Percentiles rank a stretch among this genome's conserved stretches.
Conservation (phyloP, 2,113 vertebrate species). For the Ranitomeya variabilis region DNA sequence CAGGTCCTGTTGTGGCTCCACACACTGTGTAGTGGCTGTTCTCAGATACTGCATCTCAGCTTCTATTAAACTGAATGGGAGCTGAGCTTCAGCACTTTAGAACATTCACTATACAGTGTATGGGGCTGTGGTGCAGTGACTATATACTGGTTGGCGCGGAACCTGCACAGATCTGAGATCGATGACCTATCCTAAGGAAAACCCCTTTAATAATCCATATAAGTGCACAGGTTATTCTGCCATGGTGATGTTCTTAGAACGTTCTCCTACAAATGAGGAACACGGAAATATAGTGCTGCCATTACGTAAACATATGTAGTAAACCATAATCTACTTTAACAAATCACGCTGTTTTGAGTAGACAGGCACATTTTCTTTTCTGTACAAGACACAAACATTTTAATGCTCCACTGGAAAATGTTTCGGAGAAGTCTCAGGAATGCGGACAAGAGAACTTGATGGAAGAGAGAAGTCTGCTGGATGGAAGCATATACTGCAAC, state of each 20-base stretch:
- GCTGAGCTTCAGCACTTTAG: too few relatives aligned
- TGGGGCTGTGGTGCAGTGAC: too few relatives aligned
- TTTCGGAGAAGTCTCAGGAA: conserved; percentile 43
- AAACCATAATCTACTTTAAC: neutral
- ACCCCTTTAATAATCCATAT: too few relatives aligned
- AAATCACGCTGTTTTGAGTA: neutral
- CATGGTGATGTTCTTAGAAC: neutral
- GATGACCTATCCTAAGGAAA: too few relatives aligned
- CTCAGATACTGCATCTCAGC: too few relatives aligned
- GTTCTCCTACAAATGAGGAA: neutral
- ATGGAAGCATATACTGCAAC: conserved; percentile 47
- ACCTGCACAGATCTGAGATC: too few relatives aligned
- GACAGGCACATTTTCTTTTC: conserved; percentile 29
- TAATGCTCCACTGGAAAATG: conserved; percentile 39
- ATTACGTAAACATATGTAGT: neutral
- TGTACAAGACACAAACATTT: conserved; percentile 36
- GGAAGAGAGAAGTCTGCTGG: conserved; percentile 46
- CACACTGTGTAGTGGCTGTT: too few relatives aligned
- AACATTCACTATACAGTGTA: too few relatives aligned
- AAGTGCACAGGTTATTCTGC: too few relatives aligned
- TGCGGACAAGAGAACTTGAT: conserved; percentile 31
- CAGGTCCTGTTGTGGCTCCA: too few relatives aligned
- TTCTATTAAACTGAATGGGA: too few relatives aligned
- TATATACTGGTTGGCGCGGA: too few relatives aligned
- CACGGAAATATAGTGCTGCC: neutral